These are phyloP conservation scores for Chrysopilus asiliformis DNA, from an alignment of 2,888 invertebrate genomes.

Conservation along the genomic window DNA sequence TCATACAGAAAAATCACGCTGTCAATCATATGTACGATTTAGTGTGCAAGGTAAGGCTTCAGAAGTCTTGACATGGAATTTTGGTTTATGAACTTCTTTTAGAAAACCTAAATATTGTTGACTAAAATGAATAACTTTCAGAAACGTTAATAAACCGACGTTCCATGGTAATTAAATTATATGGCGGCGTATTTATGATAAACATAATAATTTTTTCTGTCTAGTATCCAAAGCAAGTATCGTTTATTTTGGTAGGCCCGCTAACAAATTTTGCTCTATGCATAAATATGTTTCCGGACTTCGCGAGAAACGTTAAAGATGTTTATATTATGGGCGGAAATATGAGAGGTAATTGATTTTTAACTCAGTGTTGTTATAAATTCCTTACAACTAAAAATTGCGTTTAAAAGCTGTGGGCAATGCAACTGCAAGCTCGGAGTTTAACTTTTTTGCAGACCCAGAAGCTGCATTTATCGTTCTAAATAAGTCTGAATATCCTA, in stretches of 20 bases:
- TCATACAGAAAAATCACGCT: slow-evolving; percentile 43
- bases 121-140: too few species aligned
- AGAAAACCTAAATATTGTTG: too few species aligned
- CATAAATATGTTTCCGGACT: slow-evolving; percentile 50
- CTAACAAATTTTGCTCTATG: slow-evolving; percentile 70
- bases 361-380: neutral
- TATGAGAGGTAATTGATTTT: slow-evolving; percentile 43
- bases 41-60: slow-evolving; percentile 39
- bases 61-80: neutral
- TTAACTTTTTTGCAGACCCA: slow-evolving; percentile 63
- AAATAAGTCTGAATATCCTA: slow-evolving; percentile 41
- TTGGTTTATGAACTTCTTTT: neutral
- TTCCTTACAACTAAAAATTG: neutral
- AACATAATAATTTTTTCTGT: slow-evolving; percentile 8
- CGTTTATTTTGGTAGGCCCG: slow-evolving; percentile 54
- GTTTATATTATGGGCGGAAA: slow-evolving; percentile 71
- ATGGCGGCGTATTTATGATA: neutral
- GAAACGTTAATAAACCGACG: too few species aligned
- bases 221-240: slow-evolving; percentile 41
- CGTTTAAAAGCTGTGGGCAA: slow-evolving; percentile 42
- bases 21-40: slow-evolving; percentile 46
- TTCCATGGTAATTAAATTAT: neutral
- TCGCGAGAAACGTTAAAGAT: slow-evolving; percentile 48
- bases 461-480: slow-evolving; percentile 64
- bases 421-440: slow-evolving; percentile 50